Evolutionary conservation across 2,888 invertebrate genomes (phyloP).

Genomic region (Beris morrisii): DNA sequence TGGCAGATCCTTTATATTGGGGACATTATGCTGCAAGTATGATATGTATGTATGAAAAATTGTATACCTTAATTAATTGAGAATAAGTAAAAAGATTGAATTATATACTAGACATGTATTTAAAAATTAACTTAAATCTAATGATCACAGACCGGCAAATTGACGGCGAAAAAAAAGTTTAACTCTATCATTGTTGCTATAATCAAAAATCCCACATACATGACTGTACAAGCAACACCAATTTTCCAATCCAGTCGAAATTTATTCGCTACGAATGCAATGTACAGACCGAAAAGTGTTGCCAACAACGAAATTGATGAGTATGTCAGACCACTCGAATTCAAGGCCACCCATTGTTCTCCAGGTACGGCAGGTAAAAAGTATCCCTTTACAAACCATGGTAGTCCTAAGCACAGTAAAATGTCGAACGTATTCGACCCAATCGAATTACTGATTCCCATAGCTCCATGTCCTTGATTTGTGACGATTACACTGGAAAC

Average conservation of each 20-base stretch:
- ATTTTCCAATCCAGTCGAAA: constrained; percentile 72
- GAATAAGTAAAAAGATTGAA: no score
- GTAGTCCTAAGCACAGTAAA: constrained; percentile 73
- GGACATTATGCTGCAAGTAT: no score
- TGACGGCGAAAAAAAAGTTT: constrained; percentile 74
- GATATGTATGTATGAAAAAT: no score
- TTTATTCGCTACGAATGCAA: constrained; percentile 66
- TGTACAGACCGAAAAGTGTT: constrained; percentile 70
- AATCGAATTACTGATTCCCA: constrained; percentile 76
- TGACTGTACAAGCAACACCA: constrained; percentile 66
- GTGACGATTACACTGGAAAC: constrained; percentile 83
- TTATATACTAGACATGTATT: not conserved
- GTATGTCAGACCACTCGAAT: constrained; percentile 75
- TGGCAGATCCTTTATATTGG: no score
- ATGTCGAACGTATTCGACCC: constrained; percentile 84
- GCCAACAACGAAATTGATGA: constrained; percentile 74
- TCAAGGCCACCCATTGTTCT: constrained; percentile 65
- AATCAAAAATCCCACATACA: constrained; percentile 68
- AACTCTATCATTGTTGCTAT: constrained; percentile 75
- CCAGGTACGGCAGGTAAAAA: constrained; percentile 63
- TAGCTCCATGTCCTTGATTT: constrained; percentile 66
- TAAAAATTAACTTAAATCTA: constrained; percentile 41
- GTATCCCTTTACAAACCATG: constrained; percentile 73
- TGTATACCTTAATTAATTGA: no score
- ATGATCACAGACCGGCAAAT: constrained; percentile 70